phyloP scores from a whole-genome alignment of 2,113 vertebrate genomes.

The Rhinolophus ferrumequinum region DNA sequence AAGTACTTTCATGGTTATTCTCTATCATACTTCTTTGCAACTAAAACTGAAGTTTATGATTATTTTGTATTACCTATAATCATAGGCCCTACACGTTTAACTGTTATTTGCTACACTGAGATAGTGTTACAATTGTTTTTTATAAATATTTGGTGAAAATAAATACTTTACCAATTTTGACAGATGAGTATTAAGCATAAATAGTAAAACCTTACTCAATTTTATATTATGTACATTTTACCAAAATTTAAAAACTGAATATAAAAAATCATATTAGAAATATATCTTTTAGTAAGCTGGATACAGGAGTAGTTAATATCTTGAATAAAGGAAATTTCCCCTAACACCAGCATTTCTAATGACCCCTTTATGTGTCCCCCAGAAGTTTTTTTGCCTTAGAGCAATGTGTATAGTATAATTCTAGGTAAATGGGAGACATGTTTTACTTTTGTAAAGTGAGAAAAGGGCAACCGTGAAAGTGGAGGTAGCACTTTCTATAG shows the following conservation, averaged over 20 bases:
- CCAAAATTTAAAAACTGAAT: background rate
- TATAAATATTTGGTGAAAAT: background rate
- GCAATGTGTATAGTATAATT: background rate
- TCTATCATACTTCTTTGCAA: background rate
- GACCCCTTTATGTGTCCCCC: background rate
- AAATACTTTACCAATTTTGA: constrained; percentile 13
- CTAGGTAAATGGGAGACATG: background rate
- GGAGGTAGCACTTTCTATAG: background rate
- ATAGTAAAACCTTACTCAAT: background rate
- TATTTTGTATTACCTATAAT: constrained; percentile 8
- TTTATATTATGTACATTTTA: background rate
- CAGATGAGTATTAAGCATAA: constrained; percentile 4
- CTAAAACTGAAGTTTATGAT: background rate
- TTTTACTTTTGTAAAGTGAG: background rate
- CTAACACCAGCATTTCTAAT: background rate
- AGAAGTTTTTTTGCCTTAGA: background rate
- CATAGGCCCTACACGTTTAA: background rate
- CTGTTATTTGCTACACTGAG: background rate
- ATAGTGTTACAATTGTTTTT: background rate
- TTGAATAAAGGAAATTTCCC: background rate
- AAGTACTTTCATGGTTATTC: background rate
- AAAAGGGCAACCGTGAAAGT: background rate
- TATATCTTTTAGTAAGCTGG: background rate
- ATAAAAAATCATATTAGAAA: constrained; percentile 8
- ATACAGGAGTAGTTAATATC: background rate